A percentile compares a stretch with the other conserved stretches of the same genome.
Evolutionary conservation across 2,888 invertebrate genomes (phyloP).

Genomic region (Asteroscopus sphinx): DNA sequence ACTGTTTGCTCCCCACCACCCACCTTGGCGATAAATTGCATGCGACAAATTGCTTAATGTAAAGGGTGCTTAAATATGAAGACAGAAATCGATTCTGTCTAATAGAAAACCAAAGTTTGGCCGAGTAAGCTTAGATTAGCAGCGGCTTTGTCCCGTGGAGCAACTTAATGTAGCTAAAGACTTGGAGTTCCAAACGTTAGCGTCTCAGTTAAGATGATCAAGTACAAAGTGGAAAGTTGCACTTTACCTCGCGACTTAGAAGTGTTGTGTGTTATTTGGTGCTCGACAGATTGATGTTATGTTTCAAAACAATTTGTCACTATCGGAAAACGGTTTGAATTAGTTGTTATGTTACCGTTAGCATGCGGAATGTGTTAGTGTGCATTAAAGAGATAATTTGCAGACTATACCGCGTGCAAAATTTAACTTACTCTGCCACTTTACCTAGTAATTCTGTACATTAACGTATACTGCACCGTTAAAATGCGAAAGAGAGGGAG

Average conservation of each 20-base stretch:
- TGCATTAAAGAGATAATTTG: too few relatives aligned
- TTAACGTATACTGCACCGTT: too few relatives aligned
- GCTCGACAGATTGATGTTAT: conserved; percentile 8
- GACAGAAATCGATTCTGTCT: conserved; percentile 58
- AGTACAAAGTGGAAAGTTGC: conserved; percentile 47
- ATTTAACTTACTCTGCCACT: too few relatives aligned
- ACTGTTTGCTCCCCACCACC: too few relatives aligned
- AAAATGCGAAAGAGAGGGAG: too few relatives aligned
- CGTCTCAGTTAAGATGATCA: conserved; percentile 42
- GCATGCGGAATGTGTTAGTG: too few relatives aligned
- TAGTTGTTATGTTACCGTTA: too few relatives aligned
- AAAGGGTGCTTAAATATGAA: conserved; percentile 48
- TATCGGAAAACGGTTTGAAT: not conserved
- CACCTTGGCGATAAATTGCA: too few relatives aligned
- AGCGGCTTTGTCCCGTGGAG: conserved; percentile 63
- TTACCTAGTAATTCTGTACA: too few relatives aligned
- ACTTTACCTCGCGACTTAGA: conserved; percentile 13
- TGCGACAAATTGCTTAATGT: too few relatives aligned
- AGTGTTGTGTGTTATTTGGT: conserved; percentile 13
- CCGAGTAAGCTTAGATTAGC: conserved; percentile 67
- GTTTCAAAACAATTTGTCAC: not conserved
- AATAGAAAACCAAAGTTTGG: conserved; percentile 68
- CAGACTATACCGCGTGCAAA: too few relatives aligned
- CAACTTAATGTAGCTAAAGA: conserved; percentile 67
- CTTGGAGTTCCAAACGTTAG: conserved; percentile 60